A percentile compares a stretch with the other conserved stretches of the same genome.
Evolutionary conservation across 1,140 invertebrate species (phyloP).

Genomic region (Scylla paramamosain): DNA sequence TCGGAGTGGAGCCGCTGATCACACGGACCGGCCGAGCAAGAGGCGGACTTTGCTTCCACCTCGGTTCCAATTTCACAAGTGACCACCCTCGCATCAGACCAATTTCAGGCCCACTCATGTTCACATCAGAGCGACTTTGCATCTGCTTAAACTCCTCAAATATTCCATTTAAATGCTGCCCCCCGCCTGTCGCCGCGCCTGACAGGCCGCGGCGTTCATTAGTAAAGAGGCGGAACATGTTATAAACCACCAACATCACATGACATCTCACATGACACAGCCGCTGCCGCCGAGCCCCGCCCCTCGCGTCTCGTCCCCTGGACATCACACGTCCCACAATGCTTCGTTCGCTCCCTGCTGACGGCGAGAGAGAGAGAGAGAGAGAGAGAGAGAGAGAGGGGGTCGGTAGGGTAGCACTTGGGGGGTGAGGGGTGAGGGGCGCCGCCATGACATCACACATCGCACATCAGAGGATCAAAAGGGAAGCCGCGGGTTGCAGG

Average conservation of each 20-base stretch:
- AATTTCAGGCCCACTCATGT: conserved; percentile 13
- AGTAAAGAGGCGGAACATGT: conserved; percentile 74
- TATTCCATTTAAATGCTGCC: conserved; percentile 60
- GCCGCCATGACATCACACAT: conserved; percentile 71
- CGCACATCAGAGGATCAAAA: conserved; percentile 71
- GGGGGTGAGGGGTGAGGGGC: conserved; percentile 41
- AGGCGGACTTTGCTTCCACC: too few relatives aligned
- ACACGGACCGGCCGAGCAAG: background rate
- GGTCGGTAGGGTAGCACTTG: background rate
- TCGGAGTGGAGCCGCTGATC: background rate
- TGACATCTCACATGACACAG: conserved; percentile 74
- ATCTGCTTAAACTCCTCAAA: conserved; percentile 14
- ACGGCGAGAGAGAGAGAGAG: background rate
- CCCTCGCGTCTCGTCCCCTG: conserved; percentile 13
- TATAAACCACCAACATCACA: conserved; percentile 72
- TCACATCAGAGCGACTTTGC: conserved; percentile 20
- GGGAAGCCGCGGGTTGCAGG: background rate
- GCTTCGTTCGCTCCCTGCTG: conserved; percentile 17
- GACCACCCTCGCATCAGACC: background rate
- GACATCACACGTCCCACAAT: conserved; percentile 35
- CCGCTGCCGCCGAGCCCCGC: conserved; percentile 1
- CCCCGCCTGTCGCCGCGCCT: conserved; percentile 65
- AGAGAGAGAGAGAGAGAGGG: background rate
- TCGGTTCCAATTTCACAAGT: conserved; percentile 1
- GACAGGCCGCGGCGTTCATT: conserved; percentile 70